phyloP scores from a whole-genome alignment of 1,140 invertebrate species.

The Colletes latitarsis region DNA sequence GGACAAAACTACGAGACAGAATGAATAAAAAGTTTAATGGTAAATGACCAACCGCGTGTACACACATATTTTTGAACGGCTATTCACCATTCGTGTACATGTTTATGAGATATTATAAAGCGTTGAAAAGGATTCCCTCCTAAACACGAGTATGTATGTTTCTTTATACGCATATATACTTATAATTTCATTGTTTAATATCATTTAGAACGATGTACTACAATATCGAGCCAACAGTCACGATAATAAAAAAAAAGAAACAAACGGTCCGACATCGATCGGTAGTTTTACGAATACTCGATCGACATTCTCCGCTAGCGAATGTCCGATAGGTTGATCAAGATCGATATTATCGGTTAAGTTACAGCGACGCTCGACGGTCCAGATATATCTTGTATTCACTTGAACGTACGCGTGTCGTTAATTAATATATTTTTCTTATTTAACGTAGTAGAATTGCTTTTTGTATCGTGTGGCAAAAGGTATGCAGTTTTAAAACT shows the following conservation, averaged over 20 bases:
- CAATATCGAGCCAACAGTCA: background rate
- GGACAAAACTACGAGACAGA: background rate
- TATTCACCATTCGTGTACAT: constrained; percentile 19
- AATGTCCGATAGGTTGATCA: background rate
- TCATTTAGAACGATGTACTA: background rate
- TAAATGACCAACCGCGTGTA: background rate
- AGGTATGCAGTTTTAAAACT: constrained; percentile 3
- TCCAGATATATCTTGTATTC: constrained; percentile 10
- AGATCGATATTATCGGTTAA: constrained; percentile 6
- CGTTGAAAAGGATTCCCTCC: background rate
- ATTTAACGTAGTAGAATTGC: constrained; percentile 25
- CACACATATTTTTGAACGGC: constrained; percentile 22
- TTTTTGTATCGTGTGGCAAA: constrained; percentile 17
- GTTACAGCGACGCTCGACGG: background rate
- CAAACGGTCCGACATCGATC: background rate
- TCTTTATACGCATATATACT: background rate
- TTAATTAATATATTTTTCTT: constrained; percentile 18
- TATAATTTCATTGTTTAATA: background rate
- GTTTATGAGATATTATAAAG: constrained; percentile 17
- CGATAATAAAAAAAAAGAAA: too few relatives aligned
- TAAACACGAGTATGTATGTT: constrained; percentile 1
- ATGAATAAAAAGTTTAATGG: background rate
- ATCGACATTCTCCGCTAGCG: background rate
- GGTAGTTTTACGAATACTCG: background rate
- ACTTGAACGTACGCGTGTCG: background rate